phyloP scores from a whole-genome alignment of 2,888 invertebrate species.

The Notocelia uddmanniana region DNA sequence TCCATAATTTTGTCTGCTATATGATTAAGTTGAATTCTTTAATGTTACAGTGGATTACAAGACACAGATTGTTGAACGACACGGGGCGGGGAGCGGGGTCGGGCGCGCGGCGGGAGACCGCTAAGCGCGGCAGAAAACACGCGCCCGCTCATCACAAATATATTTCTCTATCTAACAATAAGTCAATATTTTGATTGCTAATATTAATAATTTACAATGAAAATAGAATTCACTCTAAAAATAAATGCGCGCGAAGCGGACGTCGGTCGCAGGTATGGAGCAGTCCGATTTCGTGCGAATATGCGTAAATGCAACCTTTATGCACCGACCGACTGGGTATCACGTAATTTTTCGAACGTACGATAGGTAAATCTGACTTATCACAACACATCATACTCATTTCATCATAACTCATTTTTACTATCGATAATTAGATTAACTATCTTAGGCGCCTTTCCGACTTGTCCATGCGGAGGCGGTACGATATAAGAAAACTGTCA shows the following conservation, averaged over 20 bases:
- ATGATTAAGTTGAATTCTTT: constrained; percentile 76
- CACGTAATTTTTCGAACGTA: too few relatives aligned
- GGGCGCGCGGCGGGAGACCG: constrained; percentile 69
- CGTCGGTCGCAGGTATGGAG: constrained; percentile 76
- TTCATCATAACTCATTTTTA: too few relatives aligned
- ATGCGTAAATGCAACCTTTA: neutral
- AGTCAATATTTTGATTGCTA: constrained; percentile 80
- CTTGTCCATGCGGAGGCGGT: too few relatives aligned
- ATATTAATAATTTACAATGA: constrained; percentile 85
- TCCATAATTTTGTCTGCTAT: constrained; percentile 73
- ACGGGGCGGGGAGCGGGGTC: constrained; percentile 74
- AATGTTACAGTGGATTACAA: constrained; percentile 80
- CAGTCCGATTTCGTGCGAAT: constrained; percentile 27
- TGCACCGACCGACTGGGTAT: neutral
- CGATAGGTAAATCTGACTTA: too few relatives aligned
- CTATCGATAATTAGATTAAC: too few relatives aligned
- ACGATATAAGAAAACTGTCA: too few relatives aligned
- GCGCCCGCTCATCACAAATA: constrained; percentile 78
- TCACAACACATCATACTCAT: too few relatives aligned
- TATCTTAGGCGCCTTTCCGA: too few relatives aligned
- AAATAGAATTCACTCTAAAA: constrained; percentile 85
- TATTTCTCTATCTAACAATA: constrained; percentile 84
- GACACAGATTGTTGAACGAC: constrained; percentile 78
- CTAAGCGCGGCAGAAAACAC: constrained; percentile 73
- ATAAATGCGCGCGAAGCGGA: constrained; percentile 74